Percentiles rank a stretch among this genome's conserved stretches.
Evolutionary conservation across 1,140 invertebrate genomes (phyloP).

Genomic region (Drosophila bocki): DNA sequence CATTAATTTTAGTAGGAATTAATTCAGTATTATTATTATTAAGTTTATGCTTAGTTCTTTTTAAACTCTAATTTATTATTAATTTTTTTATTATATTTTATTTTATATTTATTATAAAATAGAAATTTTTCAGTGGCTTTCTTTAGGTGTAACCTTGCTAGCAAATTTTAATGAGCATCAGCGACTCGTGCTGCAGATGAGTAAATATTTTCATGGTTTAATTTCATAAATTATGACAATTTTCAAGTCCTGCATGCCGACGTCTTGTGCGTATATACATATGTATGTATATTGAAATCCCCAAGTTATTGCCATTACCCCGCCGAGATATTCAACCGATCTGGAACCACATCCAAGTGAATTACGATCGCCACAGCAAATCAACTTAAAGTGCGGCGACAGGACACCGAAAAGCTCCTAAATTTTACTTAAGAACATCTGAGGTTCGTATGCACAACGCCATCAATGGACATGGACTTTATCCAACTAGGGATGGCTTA

Average conservation of each 20-base stretch:
- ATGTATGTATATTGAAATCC: conserved; percentile 76
- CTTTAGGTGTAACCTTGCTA: not conserved
- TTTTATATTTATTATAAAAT: not conserved
- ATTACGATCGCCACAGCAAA: conserved; percentile 84
- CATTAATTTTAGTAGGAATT: too few relatives aligned
- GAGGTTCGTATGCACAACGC: conserved; percentile 54
- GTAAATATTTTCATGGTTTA: conserved; percentile 84
- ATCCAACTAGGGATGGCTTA: not conserved
- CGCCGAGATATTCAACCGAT: conserved; percentile 39
- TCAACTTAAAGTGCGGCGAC: conserved; percentile 79
- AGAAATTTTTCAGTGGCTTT: not conserved
- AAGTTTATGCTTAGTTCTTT: too few relatives aligned
- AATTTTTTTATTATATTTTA: too few relatives aligned
- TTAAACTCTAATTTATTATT: too few relatives aligned
- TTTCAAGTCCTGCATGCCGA: conserved; percentile 49
- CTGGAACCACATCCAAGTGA: conserved; percentile 52
- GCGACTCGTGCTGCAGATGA: conserved; percentile 41
- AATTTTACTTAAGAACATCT: conserved; percentile 84
- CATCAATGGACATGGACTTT: conserved; percentile 63
- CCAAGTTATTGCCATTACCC: conserved; percentile 72
- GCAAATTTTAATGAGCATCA: conserved; percentile 63
- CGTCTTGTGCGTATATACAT: conserved; percentile 8
- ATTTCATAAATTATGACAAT: conserved; percentile 81
- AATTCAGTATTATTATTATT: too few relatives aligned
- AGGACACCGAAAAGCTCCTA: conserved; percentile 78